Evolutionary conservation across 2,113 vertebrate genomes (phyloP), one percentile per base, ranked within the genome.

Genomic region (Eurystomus gularis): DNA sequence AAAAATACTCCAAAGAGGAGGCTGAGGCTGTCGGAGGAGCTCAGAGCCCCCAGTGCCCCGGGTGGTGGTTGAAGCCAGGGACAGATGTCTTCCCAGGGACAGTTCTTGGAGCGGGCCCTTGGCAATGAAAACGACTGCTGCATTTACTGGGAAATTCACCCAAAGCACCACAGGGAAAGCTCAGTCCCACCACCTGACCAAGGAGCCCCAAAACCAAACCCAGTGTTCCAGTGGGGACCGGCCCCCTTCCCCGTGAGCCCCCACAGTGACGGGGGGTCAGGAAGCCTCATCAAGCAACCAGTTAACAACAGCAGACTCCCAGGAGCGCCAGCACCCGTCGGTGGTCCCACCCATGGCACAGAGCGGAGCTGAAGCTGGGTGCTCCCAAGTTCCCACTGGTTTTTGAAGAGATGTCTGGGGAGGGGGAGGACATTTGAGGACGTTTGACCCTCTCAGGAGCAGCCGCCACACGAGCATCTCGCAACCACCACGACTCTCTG

Each of bases 1-100:
- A 95, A 97, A 96, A 96, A 96, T 94, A 94, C 42, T 66, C 37
- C 0, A n/a, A 71, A 85, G 82, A 52, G 81, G 79, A 80, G 85
- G 92, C 37, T 90, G 88, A 80, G 72, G 86, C 82, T 91, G 66
- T 9, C 12, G 49, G 73, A 84, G 82, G 37, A 91, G 83, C 75
- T 75, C 68, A 37, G 80, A 86, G 75, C 72, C 52, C 78, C 39
- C 81, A 15, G 6, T 51, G 25, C 52, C 14, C 24, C 35, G 13
- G 37, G 31, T 78, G 25, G 31, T 6, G 31, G 42, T 12, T 80
- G 75, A 65, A 83, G 90, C 5, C 78, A 82, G 42, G 71, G 80
- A 33, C 84, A 80, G 85, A 96, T 68, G 78, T 64, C 76, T 48
- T 39, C 82, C 72, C 46, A 76, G 13, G 77, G 86, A 48, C 37